Base-by-base conservation (phyloP, 2,113 vertebrate species). In the Oostethus manadensis region DNA sequence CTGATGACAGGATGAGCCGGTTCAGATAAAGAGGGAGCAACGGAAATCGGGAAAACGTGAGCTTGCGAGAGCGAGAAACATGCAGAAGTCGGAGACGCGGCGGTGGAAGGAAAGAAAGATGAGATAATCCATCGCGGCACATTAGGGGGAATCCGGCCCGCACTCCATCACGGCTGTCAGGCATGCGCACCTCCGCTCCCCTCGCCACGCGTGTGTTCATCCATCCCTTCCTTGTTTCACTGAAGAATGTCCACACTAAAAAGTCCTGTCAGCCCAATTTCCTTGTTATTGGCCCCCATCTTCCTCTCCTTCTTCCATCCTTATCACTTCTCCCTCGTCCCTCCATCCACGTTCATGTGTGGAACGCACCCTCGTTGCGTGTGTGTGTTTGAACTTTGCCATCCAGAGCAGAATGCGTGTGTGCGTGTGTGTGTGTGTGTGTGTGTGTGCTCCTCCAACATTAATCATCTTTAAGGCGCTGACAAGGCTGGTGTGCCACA, bases 221-320 rank as follows among this genome's bases (percentile, higher is more conserved):
- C 80, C 61, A 61, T 70, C 66, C 79, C 60, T 64, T 0, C 5
- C 58, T 76, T 8, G 91, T 95, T 94, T 95, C 91, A 89, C 93
- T 97, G 94, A 96, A 91, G 93, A 96, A 96, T 98, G 93, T 95
- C 90, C 84, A 77, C 76, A 87, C 94, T 97, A 97, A 98, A 96
- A 97, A 95, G 93, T 98, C 94, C 93, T 97, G 95, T 97, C 95
- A 97, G 94, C 90, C 93, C 94, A 93, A 94, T 97, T 98, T 97
- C 94, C 94, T 93, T 92, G 93, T 97, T 97, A 96, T 95, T 93
- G 94, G 80, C 87, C 91, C 79, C 90, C 54, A 44, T 64, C 29
- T 33, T 72, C 63, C 51, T 71, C 64, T 50, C 57, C 22, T 64
- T 60, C 66, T 67, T 70, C 71, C 60, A 43, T 42, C 14, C 46